Percentiles rank a stretch among this genome's conserved stretches.
These are phyloP conservation scores for Scotopteryx bipunctaria DNA, from an alignment of 2,888 invertebrate species.

Conservation along the genomic window DNA sequence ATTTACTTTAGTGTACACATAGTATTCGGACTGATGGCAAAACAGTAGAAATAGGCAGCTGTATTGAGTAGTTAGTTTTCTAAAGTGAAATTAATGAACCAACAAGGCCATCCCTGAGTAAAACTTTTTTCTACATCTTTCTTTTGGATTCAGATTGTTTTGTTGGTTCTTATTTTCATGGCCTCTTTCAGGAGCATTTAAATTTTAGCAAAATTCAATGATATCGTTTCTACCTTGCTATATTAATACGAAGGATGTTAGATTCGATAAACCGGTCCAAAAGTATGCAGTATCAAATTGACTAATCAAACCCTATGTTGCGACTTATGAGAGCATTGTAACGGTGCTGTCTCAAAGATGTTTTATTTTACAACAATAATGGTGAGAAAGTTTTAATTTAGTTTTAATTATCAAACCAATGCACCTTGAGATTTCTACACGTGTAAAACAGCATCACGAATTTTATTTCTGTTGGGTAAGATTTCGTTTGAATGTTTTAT, in stretches of 20 bases:
- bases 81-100: too few species aligned
- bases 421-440: conserved; percentile 6
- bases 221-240: too few species aligned
- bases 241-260: too few species aligned
- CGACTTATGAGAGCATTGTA: conserved; percentile 25
- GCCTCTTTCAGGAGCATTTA: too few species aligned
- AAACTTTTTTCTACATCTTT: too few species aligned
- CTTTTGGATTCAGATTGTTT: too few species aligned
- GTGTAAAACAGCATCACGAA: conserved; percentile 5
- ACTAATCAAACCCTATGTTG: conserved; percentile 23
- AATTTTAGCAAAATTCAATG: too few species aligned
- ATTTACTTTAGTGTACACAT: too few species aligned
- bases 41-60: too few species aligned
- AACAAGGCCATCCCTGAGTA: conserved; percentile 1
- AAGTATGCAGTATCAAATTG: conserved; percentile 16
- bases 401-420: conserved; percentile 25
- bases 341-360: conserved; percentile 25
- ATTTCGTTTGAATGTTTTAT: conserved; percentile 14
- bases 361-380: conserved; percentile 28
- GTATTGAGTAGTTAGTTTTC: too few species aligned
- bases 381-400: conserved; percentile 36
- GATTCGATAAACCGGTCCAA: conserved; percentile 30
- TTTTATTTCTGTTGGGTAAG: conserved; percentile 9
- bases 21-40: too few species aligned
- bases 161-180: too few species aligned